phyloP scores from a whole-genome alignment of 2,888 invertebrate species.

The Stramonita haemastoma region DNA sequence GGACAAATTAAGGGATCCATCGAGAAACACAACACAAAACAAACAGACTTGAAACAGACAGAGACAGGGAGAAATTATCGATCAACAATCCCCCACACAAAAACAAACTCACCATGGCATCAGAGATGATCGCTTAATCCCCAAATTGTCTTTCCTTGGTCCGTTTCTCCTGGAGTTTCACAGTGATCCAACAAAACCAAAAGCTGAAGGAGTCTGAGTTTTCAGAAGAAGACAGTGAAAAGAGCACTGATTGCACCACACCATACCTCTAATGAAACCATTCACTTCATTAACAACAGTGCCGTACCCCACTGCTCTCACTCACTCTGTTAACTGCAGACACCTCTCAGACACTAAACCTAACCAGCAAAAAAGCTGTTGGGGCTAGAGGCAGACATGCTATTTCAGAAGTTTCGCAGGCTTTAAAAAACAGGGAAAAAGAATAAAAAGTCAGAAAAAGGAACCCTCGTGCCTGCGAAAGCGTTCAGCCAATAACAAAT shows the following conservation, averaged over 20 bases:
- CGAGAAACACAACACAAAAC: not conserved
- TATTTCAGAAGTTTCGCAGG: not conserved
- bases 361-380: slow-evolving; percentile 1
- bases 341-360: not conserved
- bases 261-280: too few relatives aligned
- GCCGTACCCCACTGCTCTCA: not conserved
- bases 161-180: too few relatives aligned
- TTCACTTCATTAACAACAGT: too few relatives aligned
- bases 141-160: too few relatives aligned
- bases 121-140: too few relatives aligned
- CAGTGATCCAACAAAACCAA: too few relatives aligned
- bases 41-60: not conserved
- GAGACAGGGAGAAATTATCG: not conserved
- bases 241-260: too few relatives aligned
- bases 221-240: too few relatives aligned
- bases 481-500: slow-evolving; percentile 31
- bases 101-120: not conserved
- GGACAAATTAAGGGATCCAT: not conserved
- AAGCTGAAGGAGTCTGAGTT: too few relatives aligned
- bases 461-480: not conserved
- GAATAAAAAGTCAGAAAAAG: not conserved
- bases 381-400: not conserved
- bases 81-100: not conserved
- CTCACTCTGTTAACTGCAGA: not conserved
- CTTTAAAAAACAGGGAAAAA: not conserved